phyloP scores from a whole-genome alignment of 1,140 invertebrate species.

The Doryteuthis pealeii region DNA sequence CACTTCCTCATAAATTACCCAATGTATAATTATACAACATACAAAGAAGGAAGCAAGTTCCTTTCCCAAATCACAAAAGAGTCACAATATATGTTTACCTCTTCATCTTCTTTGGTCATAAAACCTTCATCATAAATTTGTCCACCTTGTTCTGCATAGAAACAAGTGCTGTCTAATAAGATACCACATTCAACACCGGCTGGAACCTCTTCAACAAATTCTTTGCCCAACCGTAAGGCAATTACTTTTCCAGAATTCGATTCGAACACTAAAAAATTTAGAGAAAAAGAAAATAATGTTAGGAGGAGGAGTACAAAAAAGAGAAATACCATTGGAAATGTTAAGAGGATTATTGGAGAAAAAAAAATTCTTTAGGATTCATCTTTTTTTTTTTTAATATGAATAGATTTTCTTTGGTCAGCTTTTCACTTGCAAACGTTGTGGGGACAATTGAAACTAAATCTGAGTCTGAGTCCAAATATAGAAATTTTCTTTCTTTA shows the following conservation, averaged over 20 bases:
- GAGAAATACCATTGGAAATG: background rate
- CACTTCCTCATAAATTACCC: no score
- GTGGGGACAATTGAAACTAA: no score
- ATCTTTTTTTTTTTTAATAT: no score
- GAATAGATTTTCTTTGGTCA: no score
- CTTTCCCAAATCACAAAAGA: no score
- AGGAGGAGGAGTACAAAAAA: background rate
- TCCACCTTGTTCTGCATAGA: constrained; percentile 96
- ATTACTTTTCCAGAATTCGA: constrained; percentile 62
- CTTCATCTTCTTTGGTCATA: constrained; percentile 82
- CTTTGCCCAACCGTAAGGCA: constrained; percentile 72
- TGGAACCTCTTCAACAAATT: constrained; percentile 82
- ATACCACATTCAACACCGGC: constrained; percentile 90
- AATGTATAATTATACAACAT: no score
- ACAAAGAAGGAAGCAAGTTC: no score
- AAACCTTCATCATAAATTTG: constrained; percentile 98
- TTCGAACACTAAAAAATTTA: constrained; percentile 60
- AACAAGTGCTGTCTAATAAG: constrained; percentile 85
- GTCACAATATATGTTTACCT: no score
- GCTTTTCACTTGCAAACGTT: no score
- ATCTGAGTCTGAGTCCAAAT: no score
- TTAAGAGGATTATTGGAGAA: constrained; percentile 1
- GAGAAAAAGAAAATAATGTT: background rate
- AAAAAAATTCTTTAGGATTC: no score
- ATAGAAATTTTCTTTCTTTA: no score